These are phyloP conservation scores for Lasioglossum figueresi DNA, from an alignment of 2,888 invertebrate species.

Conservation along the genomic window DNA sequence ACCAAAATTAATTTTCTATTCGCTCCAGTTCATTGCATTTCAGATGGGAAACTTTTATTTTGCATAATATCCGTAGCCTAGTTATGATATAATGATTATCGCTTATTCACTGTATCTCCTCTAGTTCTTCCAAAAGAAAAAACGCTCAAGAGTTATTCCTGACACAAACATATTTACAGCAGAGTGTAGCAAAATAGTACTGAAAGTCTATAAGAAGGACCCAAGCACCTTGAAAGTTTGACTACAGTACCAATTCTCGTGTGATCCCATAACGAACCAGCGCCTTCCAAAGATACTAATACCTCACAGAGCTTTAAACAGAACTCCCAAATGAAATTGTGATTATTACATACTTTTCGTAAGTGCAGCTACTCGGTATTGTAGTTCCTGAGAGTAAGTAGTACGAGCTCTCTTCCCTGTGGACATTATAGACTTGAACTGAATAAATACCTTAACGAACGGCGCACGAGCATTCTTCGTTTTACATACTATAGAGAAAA, in stretches of 20 bases:
- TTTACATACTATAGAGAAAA: conserved; percentile 15
- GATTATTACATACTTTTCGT: conserved; percentile 84
- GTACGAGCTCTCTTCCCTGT: conserved; percentile 82
- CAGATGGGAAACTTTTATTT: neutral
- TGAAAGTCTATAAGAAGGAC: conserved; percentile 54
- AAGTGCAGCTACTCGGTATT: conserved; percentile 84
- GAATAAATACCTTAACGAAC: conserved; percentile 50
- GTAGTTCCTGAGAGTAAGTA: conserved; percentile 85
- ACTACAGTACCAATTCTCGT: conserved; percentile 46
- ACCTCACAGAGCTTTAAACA: conserved; percentile 48
- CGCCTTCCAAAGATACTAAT: conserved; percentile 62
- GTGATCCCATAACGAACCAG: conserved; percentile 69
- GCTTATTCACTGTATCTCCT: conserved; percentile 40
- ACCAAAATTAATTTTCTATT: neutral
- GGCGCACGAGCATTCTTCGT: conserved; percentile 34
- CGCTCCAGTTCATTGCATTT: neutral
- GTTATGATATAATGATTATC: conserved; percentile 1
- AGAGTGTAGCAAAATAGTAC: conserved; percentile 35
- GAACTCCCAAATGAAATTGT: conserved; percentile 55
- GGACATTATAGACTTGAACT: conserved; percentile 77
- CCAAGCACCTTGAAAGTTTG: conserved; percentile 67
- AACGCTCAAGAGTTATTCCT: conserved; percentile 37
- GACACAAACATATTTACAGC: conserved; percentile 51
- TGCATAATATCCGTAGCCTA: neutral
- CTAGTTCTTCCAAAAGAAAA: conserved; percentile 35